These are phyloP conservation scores for Chiridota heheva DNA, from an alignment of 35 echinoderm and acorn worm genomes.

Conservation along the genomic window DNA sequence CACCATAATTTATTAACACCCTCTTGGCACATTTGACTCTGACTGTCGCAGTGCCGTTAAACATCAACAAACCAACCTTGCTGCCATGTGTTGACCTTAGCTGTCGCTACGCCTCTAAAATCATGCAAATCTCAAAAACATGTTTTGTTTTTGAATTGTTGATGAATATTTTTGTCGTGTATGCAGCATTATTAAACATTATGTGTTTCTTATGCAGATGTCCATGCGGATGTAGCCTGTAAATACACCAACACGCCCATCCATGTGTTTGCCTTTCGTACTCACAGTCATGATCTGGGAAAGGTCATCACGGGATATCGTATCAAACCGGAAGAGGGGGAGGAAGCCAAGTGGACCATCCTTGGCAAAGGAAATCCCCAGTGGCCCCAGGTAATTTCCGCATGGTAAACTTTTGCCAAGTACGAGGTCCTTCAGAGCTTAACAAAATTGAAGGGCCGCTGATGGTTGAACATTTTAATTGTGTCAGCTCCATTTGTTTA, in stretches of 20 bases:
- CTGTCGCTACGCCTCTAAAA: too few relatives aligned
- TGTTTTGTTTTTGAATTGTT: too few relatives aligned
- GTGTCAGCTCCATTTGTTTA: too few relatives aligned
- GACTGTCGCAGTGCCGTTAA: too few relatives aligned
- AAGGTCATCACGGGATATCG: constrained; percentile 83
- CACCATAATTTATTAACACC: too few relatives aligned
- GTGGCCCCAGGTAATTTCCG: constrained; percentile 83
- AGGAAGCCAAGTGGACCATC: constrained; percentile 56
- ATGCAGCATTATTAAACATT: too few relatives aligned
- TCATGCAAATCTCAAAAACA: too few relatives aligned
- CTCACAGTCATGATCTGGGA: constrained; percentile 76
- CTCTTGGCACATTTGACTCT: too few relatives aligned
- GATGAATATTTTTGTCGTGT: too few relatives aligned
- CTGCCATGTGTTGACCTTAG: too few relatives aligned
- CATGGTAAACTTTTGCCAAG: neutral
- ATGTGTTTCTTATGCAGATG: constrained; percentile 55
- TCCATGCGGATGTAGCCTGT: constrained; percentile 83
- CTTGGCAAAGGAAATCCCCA: constrained; percentile 82
- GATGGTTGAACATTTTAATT: neutral
- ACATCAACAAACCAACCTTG: too few relatives aligned
- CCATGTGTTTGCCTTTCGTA: constrained; percentile 88
- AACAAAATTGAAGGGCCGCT: neutral
- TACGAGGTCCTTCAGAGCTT: constrained; percentile 1
- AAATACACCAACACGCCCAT: constrained; percentile 53
- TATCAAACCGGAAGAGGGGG: constrained; percentile 52